phyloP scores from a whole-genome alignment of 1,140 invertebrate species.

The Leptonema lineaticorne region DNA sequence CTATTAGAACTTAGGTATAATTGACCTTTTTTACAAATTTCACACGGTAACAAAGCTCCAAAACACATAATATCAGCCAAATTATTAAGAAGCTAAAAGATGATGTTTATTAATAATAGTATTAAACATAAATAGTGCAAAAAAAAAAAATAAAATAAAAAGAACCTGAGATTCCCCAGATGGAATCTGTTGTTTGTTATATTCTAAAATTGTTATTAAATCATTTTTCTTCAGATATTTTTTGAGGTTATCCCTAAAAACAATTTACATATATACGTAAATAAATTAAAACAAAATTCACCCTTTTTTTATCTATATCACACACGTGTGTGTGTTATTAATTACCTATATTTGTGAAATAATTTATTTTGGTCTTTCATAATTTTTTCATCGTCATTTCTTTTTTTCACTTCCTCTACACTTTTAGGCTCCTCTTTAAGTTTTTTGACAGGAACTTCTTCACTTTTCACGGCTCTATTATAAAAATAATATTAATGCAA shows the following conservation, averaged over 20 bases:
- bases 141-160: conserved; percentile 16
- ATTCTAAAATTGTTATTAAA: conserved; percentile 65
- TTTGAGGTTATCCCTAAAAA: conserved; percentile 52
- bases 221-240: conserved; percentile 60
- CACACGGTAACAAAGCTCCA: conserved; percentile 78
- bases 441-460: conserved; percentile 67
- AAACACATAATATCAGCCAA: conserved; percentile 85
- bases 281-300: background rate
- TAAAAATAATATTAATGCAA: background rate
- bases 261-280: background rate
- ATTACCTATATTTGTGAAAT: conserved; percentile 72
- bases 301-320: background rate
- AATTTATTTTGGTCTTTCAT: conserved; percentile 76
- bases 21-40: conserved; percentile 76
- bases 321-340: too few species aligned
- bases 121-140: background rate
- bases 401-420: conserved; percentile 52
- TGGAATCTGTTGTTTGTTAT: conserved; percentile 72
- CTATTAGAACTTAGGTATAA: conserved; percentile 67
- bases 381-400: conserved; percentile 56
- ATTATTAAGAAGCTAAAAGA: conserved; percentile 72
- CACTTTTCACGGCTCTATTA: conserved; percentile 57
- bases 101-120: background rate
- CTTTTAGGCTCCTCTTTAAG: conserved; percentile 64
- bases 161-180: conserved; percentile 62